Evolutionary conservation across 2,797 vertebrate genomes (phyloP).

Genomic region (Natrix natrix): DNA sequence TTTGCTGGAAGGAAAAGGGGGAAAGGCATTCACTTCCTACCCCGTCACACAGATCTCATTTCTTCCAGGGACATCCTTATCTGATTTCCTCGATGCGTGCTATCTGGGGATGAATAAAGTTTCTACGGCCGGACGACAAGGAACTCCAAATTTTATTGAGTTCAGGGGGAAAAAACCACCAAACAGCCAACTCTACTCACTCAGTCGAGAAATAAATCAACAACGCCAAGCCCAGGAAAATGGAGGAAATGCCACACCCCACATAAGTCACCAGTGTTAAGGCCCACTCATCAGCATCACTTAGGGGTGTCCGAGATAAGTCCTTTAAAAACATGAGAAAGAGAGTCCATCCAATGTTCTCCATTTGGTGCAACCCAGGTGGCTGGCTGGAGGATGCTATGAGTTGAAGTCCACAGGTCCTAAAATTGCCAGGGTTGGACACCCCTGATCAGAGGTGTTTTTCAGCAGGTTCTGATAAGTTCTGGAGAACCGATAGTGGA

Average conservation of each 20-base stretch:
- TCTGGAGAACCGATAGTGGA: too few relatives aligned
- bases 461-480: too few relatives aligned
- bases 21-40: neutral
- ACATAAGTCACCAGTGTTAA: slow-evolving; percentile 80
- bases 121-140: too few relatives aligned
- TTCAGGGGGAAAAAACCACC: neutral
- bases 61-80: neutral
- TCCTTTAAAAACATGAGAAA: slow-evolving; percentile 70
- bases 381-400: neutral
- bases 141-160: neutral
- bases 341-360: neutral
- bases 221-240: slow-evolving; percentile 85
- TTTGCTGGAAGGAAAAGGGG: slow-evolving; percentile 70
- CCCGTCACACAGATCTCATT: neutral
- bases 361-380: neutral
- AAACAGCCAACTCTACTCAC: slow-evolving; percentile 73
- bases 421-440: neutral
- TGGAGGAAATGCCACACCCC: slow-evolving; percentile 83
- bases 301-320: slow-evolving; percentile 66
- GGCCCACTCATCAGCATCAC: slow-evolving; percentile 62
- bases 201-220: slow-evolving; percentile 81
- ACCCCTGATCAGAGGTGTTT: neutral
- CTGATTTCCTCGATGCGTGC: neutral
- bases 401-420: neutral
- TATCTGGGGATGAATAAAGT: too few relatives aligned